phyloP scores from a whole-genome alignment of 2,888 invertebrate genomes.

The Heliconius cydno region DNA sequence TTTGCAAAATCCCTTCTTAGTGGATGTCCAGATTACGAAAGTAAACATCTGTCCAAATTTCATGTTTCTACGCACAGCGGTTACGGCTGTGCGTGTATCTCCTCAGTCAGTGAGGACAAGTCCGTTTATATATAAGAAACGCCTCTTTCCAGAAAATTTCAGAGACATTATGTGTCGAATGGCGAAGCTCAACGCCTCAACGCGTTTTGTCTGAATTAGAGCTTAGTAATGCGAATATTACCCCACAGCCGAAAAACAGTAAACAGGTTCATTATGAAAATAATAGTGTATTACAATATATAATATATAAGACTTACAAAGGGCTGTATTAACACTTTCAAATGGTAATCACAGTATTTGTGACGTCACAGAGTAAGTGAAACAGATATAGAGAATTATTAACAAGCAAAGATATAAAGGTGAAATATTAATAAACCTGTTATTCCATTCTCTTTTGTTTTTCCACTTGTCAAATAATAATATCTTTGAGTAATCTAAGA shows the following conservation, averaged over 20 bases:
- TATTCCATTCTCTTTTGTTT: neutral
- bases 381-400: conserved; percentile 18
- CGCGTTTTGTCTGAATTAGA: neutral
- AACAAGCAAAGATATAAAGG: neutral
- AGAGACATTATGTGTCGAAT: neutral
- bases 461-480: neutral
- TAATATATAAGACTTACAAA: conserved; percentile 33
- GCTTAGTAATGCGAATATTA: neutral
- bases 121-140: too few relatives aligned
- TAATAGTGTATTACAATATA: neutral
- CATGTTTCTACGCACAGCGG: too few relatives aligned
- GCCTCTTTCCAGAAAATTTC: fast-evolving
- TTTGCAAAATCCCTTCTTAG: too few relatives aligned
- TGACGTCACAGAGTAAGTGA: conserved; percentile 26
- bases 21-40: too few relatives aligned
- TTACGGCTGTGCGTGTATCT: too few relatives aligned
- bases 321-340: conserved; percentile 40
- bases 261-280: neutral
- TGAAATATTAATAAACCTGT: conserved; percentile 20
- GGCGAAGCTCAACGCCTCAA: neutral
- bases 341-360: conserved; percentile 37
- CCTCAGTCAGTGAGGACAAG: too few relatives aligned
- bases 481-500: neutral
- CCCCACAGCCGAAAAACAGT: neutral
- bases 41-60: too few relatives aligned